A percentile compares a stretch with the other conserved stretches of the same genome.
These are phyloP conservation scores for Ibidorhyncha struthersii DNA, from an alignment of 2,113 vertebrate genomes.

Conservation along the genomic window DNA sequence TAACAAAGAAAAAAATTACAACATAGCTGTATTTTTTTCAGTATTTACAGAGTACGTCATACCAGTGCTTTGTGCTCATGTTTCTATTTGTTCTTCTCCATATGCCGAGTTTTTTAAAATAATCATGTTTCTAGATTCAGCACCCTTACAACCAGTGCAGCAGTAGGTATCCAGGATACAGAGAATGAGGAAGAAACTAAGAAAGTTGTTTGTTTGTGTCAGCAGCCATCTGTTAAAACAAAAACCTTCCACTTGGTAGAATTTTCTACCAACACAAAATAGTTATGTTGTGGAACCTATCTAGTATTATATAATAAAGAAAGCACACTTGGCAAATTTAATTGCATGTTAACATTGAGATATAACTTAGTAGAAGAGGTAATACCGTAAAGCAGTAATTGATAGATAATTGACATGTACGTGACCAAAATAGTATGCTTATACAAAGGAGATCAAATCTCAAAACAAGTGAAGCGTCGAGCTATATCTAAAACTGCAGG, in stretches of 20 bases:
- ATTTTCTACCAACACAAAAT: not conserved
- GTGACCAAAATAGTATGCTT: not conserved
- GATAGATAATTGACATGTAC: not conserved
- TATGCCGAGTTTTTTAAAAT: slow-evolving; percentile 60
- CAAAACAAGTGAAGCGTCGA: not conserved
- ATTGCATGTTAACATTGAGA: not conserved
- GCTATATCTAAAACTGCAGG: not conserved
- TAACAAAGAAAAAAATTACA: not conserved
- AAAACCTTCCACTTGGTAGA: slow-evolving; percentile 13
- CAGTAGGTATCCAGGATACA: slow-evolving; percentile 67
- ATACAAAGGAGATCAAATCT: not conserved
- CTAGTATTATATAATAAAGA: not conserved
- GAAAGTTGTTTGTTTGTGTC: slow-evolving; percentile 59
- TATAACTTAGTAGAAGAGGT: not conserved
- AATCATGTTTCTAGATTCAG: slow-evolving; percentile 51
- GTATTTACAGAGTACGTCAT: slow-evolving; percentile 11
- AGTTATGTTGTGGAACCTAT: not conserved
- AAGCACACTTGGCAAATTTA: not conserved
- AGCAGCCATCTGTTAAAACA: slow-evolving; percentile 67
- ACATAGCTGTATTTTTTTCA: not conserved
- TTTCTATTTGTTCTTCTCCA: slow-evolving; percentile 62
- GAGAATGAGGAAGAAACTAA: slow-evolving; percentile 32
- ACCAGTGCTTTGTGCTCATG: slow-evolving; percentile 1
- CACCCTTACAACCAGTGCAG: slow-evolving; percentile 17
- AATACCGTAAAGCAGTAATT: not conserved